These are phyloP conservation scores for Lasioglossum malachurum DNA, from an alignment of 2,888 invertebrate genomes.

Conservation along the genomic window DNA sequence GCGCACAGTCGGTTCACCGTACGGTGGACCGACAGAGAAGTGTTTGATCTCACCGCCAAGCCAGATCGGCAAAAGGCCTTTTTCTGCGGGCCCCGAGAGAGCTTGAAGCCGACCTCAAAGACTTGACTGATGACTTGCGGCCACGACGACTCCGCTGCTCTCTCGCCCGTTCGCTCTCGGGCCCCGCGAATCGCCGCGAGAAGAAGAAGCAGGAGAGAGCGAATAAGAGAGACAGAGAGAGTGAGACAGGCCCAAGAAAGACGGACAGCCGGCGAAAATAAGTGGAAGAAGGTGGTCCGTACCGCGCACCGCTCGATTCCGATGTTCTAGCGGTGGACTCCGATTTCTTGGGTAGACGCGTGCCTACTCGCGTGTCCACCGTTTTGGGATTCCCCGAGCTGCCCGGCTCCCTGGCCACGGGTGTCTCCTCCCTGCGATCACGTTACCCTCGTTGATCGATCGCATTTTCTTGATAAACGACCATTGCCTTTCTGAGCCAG, in stretches of 20 bases:
- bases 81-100: constrained; percentile 75
- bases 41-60: constrained; percentile 81
- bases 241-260: constrained; percentile 15
- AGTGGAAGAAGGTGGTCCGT: constrained; percentile 47
- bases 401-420: not conserved
- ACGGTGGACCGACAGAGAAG: constrained; percentile 65
- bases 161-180: constrained; percentile 40
- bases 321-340: constrained; percentile 46
- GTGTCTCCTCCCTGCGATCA: constrained; percentile 29
- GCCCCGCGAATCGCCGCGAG: constrained; percentile 46
- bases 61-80: constrained; percentile 80
- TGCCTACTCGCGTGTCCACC: constrained; percentile 79
- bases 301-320: constrained; percentile 23
- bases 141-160: constrained; percentile 62
- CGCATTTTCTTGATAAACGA: not conserved
- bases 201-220: constrained; percentile 24
- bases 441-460: constrained; percentile 15
- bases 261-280: constrained; percentile 31
- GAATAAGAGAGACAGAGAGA: constrained; percentile 14
- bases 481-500: not conserved
- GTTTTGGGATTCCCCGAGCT: constrained; percentile 60
- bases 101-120: constrained; percentile 77
- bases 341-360: constrained; percentile 75
- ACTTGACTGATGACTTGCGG: constrained; percentile 81
- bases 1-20: constrained; percentile 73